phyloP scores from a whole-genome alignment of 2,888 invertebrate species.

The Ennomos quercinarius region DNA sequence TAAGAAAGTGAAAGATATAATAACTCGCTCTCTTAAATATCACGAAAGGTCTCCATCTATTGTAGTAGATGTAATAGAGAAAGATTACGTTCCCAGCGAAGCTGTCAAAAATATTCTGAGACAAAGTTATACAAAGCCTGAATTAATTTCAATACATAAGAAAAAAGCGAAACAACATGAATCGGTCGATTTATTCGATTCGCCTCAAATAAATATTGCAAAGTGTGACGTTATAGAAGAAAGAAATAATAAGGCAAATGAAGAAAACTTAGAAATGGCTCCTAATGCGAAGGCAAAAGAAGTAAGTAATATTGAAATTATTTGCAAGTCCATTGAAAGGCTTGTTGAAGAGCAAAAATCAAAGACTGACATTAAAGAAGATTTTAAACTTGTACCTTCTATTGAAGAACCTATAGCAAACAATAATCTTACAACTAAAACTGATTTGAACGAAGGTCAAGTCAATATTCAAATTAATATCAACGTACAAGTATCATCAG shows the following conservation, averaged over 20 bases:
- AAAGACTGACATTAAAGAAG: slow-evolving; percentile 33
- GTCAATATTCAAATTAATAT: slow-evolving; percentile 21
- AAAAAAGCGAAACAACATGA: slow-evolving; percentile 55
- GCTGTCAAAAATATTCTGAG: slow-evolving; percentile 67
- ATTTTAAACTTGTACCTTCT: slow-evolving; percentile 37
- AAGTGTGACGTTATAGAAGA: slow-evolving; percentile 19
- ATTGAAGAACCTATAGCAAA: slow-evolving; percentile 26
- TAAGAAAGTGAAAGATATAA: slow-evolving; percentile 44
- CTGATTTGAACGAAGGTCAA: not conserved
- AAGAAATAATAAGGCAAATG: not conserved
- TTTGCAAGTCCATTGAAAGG: slow-evolving; percentile 51
- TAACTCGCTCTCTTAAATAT: slow-evolving; percentile 37
- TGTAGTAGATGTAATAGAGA: slow-evolving; percentile 57
- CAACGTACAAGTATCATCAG: slow-evolving; percentile 34
- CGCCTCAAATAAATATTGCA: slow-evolving; percentile 42
- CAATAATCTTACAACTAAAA: slow-evolving; percentile 17
- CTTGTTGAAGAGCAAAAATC: slow-evolving; percentile 49
- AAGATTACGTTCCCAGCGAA: slow-evolving; percentile 59
- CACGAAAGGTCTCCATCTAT: slow-evolving; percentile 67
- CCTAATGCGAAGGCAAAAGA: slow-evolving; percentile 10
- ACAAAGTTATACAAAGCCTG: slow-evolving; percentile 60
- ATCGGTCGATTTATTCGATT: slow-evolving; percentile 70
- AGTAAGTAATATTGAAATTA: slow-evolving; percentile 37
- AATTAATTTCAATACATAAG: slow-evolving; percentile 50
- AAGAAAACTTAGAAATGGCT: slow-evolving; percentile 33